These are phyloP conservation scores for Opisthocomus hoazin DNA, from an alignment of 2,113 vertebrate species.

Conservation along the genomic window DNA sequence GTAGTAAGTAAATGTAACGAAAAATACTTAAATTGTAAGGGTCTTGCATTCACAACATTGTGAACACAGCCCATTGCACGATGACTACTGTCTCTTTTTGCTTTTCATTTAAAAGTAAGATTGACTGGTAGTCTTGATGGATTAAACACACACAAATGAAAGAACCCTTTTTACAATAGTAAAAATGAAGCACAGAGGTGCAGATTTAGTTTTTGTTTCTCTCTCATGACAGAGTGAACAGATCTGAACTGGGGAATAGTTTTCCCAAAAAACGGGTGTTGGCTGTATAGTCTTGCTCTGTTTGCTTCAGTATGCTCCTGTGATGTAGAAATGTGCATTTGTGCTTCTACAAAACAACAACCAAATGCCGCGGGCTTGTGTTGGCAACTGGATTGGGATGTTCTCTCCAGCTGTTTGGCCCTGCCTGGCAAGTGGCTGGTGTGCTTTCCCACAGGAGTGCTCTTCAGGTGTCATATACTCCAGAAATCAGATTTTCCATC, in stretches of 20 bases:
- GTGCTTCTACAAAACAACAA: neutral
- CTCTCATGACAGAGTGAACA: neutral
- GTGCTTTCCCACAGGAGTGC: conserved; percentile 22
- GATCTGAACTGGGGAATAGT: neutral
- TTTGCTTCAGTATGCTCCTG: neutral
- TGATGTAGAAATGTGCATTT: neutral
- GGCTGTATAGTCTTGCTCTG: neutral
- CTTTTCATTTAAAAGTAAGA: neutral
- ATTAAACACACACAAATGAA: neutral
- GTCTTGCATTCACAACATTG: neutral
- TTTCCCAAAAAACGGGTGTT: neutral
- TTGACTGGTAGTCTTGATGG: neutral
- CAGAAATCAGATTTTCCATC: conserved; percentile 38
- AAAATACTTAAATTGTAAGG: neutral
- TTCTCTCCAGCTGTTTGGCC: neutral
- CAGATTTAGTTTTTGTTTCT: neutral
- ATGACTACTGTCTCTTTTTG: neutral
- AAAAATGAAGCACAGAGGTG: neutral
- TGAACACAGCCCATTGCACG: neutral
- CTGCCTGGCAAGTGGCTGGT: neutral
- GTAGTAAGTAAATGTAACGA: neutral
- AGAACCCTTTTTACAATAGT: neutral
- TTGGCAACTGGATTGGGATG: neutral
- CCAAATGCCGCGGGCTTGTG: neutral
- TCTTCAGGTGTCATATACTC: conserved; percentile 28